Evolutionary conservation across 2,888 invertebrate genomes (phyloP).

Genomic region (Coecobrya sp.): DNA sequence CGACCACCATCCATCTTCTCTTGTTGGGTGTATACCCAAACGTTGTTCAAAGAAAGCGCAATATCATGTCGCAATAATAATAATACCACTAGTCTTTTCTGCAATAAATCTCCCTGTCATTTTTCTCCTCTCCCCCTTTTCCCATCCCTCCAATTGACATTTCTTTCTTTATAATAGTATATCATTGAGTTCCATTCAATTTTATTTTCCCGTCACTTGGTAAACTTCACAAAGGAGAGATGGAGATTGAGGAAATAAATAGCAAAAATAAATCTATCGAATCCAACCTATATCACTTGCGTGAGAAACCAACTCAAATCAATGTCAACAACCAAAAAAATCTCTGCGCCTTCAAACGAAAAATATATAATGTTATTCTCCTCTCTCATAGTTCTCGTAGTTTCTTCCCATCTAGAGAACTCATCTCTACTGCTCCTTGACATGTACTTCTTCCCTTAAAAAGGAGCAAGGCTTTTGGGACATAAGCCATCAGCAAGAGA

Average conservation of each 20-base stretch:
- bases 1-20: neutral
- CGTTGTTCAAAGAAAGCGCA: neutral
- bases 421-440: neutral
- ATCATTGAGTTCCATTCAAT: slow-evolving; percentile 20
- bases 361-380: slow-evolving; percentile 21
- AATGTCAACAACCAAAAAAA: slow-evolving; percentile 52
- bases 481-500: neutral
- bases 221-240: slow-evolving; percentile 26
- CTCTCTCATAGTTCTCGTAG: neutral
- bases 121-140: neutral
- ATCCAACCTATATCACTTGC: slow-evolving; percentile 9
- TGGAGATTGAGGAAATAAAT: slow-evolving; percentile 34
- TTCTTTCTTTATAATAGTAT: slow-evolving; percentile 11
- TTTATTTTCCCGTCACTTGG: slow-evolving; percentile 24
- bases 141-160: slow-evolving; percentile 11
- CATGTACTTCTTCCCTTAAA: neutral
- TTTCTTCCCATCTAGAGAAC: neutral
- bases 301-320: slow-evolving; percentile 2
- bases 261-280: slow-evolving; percentile 30
- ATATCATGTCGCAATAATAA: slow-evolving; percentile 6
- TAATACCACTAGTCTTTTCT: neutral
- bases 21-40: neutral
- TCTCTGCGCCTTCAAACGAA: slow-evolving; percentile 7
- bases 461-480: neutral
- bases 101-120: neutral